Percentiles rank a stretch among this genome's conserved stretches.
Conservation (phyloP, 2,113 vertebrate genomes). For the Prolemur simus region DNA sequence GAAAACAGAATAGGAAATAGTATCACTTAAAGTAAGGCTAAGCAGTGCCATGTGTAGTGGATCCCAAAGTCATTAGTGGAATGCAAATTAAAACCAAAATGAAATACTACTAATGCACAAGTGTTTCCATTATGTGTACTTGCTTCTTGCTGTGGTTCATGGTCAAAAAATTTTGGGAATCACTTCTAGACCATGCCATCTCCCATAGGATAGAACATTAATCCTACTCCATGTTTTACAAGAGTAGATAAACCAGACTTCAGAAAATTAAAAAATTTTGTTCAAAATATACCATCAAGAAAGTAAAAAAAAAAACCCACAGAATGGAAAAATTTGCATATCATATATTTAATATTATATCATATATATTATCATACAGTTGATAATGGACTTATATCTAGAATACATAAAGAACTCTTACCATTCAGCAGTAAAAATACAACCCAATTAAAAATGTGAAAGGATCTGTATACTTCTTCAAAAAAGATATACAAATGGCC, state of each 20-base stretch:
- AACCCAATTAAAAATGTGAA: neutral
- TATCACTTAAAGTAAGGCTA: neutral
- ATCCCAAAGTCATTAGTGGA: neutral
- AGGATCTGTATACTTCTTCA: neutral
- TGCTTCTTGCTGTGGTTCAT: neutral
- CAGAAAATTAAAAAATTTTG: neutral
- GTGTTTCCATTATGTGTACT: neutral
- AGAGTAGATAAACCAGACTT: neutral
- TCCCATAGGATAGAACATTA: neutral
- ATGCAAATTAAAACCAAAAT: neutral
- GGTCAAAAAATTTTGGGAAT: neutral
- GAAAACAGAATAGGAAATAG: neutral
- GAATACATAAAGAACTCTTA: neutral
- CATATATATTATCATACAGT: neutral
- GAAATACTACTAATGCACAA: neutral
- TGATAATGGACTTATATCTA: neutral
- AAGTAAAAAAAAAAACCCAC: neutral
- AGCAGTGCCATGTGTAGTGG: neutral
- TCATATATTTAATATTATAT: neutral
- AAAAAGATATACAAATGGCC: neutral
- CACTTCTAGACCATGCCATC: neutral
- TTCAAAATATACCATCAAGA: conserved; percentile 7
- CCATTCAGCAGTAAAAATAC: conserved; percentile 14
- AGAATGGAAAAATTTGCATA: neutral
- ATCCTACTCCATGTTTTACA: neutral